Conservation (phyloP, 2,888 invertebrate genomes). For the Diadegma fenestrale region DNA sequence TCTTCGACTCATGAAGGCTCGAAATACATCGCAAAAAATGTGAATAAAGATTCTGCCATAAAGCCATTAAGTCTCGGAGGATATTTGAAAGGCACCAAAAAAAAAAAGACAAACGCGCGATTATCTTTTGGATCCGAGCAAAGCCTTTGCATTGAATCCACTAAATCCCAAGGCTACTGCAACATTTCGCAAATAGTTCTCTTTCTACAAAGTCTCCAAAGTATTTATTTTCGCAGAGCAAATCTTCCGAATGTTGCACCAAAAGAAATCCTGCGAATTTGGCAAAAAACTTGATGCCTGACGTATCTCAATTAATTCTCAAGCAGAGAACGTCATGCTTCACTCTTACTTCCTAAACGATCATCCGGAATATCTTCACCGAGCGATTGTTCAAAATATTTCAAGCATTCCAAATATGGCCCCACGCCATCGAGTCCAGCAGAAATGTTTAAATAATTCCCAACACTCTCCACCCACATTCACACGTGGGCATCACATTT, state of each 20-base stretch:
- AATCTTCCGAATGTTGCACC: background rate
- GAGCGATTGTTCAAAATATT: background rate
- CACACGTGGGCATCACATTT: background rate
- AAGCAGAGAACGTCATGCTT: background rate
- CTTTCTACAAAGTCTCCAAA: background rate
- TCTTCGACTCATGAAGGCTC: background rate
- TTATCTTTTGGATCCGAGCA: background rate
- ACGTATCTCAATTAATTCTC: slow-evolving; percentile 2
- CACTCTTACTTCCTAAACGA: background rate
- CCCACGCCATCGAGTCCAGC: background rate
- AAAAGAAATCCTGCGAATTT: background rate
- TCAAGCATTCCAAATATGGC: background rate
- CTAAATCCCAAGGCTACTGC: background rate
- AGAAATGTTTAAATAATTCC: background rate
- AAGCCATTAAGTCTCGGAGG: background rate
- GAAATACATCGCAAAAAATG: background rate
- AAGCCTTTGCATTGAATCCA: background rate
- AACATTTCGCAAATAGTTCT: background rate
- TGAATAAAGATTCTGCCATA: background rate
- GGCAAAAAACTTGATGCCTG: background rate
- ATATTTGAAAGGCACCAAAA: background rate
- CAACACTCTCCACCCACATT: background rate
- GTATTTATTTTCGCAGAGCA: background rate
- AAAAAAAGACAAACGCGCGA: background rate
- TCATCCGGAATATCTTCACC: background rate